A percentile compares a stretch with the other conserved stretches of the same genome.
phyloP scores from a whole-genome alignment of 2,797 vertebrate genomes.

The Euthynnus affinis region DNA sequence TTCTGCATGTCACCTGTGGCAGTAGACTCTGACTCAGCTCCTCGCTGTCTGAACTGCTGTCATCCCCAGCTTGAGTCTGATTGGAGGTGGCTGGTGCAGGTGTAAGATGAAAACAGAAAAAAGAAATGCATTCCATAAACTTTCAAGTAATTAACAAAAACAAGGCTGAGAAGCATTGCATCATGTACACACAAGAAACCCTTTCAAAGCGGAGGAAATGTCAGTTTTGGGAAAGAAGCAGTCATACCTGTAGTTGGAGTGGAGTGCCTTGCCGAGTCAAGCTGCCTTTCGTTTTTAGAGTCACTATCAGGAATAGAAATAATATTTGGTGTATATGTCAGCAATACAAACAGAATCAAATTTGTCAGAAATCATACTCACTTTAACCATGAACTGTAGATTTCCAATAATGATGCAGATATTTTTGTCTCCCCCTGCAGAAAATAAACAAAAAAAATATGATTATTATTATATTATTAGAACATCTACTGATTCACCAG shows the following conservation, averaged over 20 bases:
- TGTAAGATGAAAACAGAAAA: neutral
- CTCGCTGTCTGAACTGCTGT: slow-evolving; percentile 21
- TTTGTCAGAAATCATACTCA: slow-evolving; percentile 55
- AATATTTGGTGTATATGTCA: neutral
- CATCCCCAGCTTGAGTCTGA: slow-evolving; percentile 9
- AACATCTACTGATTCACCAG: too few relatives aligned
- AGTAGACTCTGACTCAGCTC: slow-evolving; percentile 57
- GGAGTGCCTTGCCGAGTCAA: slow-evolving; percentile 32
- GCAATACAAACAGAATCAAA: neutral
- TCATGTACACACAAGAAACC: neutral
- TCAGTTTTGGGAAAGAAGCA: neutral
- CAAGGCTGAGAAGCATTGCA: neutral
- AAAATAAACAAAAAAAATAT: slow-evolving; percentile 1
- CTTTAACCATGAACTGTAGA: slow-evolving; percentile 81
- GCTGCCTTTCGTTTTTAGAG: slow-evolving; percentile 50
- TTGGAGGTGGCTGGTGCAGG: neutral
- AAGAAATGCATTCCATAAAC: neutral
- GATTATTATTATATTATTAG: neutral
- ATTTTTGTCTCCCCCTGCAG: slow-evolving; percentile 44
- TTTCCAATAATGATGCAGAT: slow-evolving; percentile 72
- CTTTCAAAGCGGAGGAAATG: too few relatives aligned
- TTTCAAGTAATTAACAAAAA: neutral
- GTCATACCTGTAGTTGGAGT: slow-evolving; percentile 59
- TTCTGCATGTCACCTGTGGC: slow-evolving; percentile 45
- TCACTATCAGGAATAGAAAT: slow-evolving; percentile 41